Evolutionary conservation across 2,888 invertebrate genomes (phyloP).

Genomic region (Euspilapteryx auroguttella): DNA sequence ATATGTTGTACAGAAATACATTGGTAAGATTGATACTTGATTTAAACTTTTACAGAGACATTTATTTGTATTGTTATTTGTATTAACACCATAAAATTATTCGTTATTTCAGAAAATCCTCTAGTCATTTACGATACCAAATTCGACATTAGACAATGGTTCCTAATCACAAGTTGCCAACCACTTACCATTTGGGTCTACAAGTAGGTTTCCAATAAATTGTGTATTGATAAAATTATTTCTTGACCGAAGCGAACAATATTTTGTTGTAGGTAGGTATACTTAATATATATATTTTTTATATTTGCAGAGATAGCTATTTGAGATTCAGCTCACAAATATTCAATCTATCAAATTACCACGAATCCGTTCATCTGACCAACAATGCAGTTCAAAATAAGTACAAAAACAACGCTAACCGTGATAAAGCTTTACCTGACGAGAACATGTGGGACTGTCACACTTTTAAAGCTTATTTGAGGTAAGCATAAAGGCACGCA

Average conservation of each 20-base stretch:
- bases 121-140: slow-evolving; percentile 87
- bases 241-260: too few species aligned
- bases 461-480: slow-evolving; percentile 72
- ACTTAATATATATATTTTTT: too few species aligned
- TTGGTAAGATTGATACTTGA: slow-evolving; percentile 65
- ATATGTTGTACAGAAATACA: slow-evolving; percentile 94
- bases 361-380: slow-evolving; percentile 90
- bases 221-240: too few species aligned
- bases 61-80: slow-evolving; percentile 1
- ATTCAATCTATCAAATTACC: slow-evolving; percentile 83
- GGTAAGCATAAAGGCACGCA: slow-evolving; percentile 48
- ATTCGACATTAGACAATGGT: slow-evolving; percentile 96
- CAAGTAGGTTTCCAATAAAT: slow-evolving; percentile 67
- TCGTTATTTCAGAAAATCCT: slow-evolving; percentile 72
- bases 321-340: slow-evolving; percentile 89
- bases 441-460: slow-evolving; percentile 97
- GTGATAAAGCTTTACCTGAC: slow-evolving; percentile 76
- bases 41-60: background rate
- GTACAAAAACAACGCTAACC: slow-evolving; percentile 71
- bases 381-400: slow-evolving; percentile 93
- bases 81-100: too few species aligned
- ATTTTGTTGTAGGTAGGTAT: too few species aligned
- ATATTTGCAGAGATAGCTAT: slow-evolving; percentile 78
- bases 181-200: slow-evolving; percentile 93
- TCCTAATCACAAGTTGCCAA: slow-evolving; percentile 86